Evolutionary conservation across 1,140 invertebrate genomes (phyloP).

Genomic region (Camponotus pennsylvanicus): DNA sequence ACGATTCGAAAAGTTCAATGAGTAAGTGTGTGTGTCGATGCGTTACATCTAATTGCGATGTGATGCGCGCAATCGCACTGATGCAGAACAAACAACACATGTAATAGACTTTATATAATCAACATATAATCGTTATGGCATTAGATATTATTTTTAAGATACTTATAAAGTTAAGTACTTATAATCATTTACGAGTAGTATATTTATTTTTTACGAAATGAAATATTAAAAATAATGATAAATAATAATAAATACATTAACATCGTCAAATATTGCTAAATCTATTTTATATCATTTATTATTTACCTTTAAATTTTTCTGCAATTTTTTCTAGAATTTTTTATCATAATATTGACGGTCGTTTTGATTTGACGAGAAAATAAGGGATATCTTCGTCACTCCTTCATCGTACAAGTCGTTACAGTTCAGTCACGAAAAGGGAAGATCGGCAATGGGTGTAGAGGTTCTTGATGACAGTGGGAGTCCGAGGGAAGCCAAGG

Average conservation of each 20-base stretch:
- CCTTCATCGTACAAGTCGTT: constrained; percentile 25
- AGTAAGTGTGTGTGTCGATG: not conserved
- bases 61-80: constrained; percentile 30
- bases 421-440: constrained; percentile 54
- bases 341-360: not conserved
- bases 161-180: not conserved
- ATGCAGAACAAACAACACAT: constrained; percentile 32
- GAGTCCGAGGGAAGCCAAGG: constrained; percentile 65
- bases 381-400: not conserved
- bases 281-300: not conserved
- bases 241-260: not conserved
- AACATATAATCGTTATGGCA: not conserved
- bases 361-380: not conserved
- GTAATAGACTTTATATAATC: constrained; percentile 26
- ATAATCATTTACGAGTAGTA: not conserved
- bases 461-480: constrained; percentile 35
- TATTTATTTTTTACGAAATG: not conserved
- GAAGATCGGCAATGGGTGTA: constrained; percentile 42
- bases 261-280: not conserved
- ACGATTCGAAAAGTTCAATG: constrained; percentile 65
- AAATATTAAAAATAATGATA: not conserved
- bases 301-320: not conserved
- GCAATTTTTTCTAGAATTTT: not conserved
- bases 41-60: constrained; percentile 11
- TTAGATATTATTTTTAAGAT: not conserved